Evolutionary conservation across 2,888 invertebrate genomes (phyloP), one percentile per base, ranked within the genome.

Genomic region (Dorcus hopei): DNA sequence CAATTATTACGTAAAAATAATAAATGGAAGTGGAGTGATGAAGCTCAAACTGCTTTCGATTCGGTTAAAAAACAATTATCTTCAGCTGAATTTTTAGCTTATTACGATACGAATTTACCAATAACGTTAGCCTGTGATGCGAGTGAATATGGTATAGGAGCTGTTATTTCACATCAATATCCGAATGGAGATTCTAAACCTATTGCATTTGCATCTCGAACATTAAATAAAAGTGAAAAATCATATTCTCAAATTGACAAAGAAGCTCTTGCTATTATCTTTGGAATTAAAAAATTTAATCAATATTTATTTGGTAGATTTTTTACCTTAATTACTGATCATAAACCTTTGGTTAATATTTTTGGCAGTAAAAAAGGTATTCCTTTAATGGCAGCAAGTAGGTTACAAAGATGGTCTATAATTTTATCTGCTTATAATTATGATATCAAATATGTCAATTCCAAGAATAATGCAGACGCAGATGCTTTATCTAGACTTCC

Each of bases 171-270:
- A 14, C 14, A 14, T 14, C 14, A 14, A 14, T 14, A 14, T 14
- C 14, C 14, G 14, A 14, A 14, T 14, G 14, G 14, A 1, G 1
- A 14, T 14, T 14, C 14, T 41, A 43, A 51, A 26, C 57, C 61
- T n/a, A 58, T 62, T 49, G 58, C 56, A 39, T 60, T 48, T 54
- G 62, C 58, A 26, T 64, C 58, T 19, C 49, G 54, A 9, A 38
- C 56, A 33, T 54, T 62, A 52, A 59, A 47, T 39, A 16, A 49
- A 14, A 19, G 16, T 16, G 55, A 43, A 26, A 58, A 62, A 61
- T 19, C 38, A 41, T 57, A 57, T 11, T 62, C 59, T 39, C 41
- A 33, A 41, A 41, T 41, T 11, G 41, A 41, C 11, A 7, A 41
- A 41, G 41, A 41, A 8, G 11, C 41, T 11, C 11, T 47, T 23